phyloP scores from a whole-genome alignment of 2,888 invertebrate species.

The Tetragonula carbonaria region DNA sequence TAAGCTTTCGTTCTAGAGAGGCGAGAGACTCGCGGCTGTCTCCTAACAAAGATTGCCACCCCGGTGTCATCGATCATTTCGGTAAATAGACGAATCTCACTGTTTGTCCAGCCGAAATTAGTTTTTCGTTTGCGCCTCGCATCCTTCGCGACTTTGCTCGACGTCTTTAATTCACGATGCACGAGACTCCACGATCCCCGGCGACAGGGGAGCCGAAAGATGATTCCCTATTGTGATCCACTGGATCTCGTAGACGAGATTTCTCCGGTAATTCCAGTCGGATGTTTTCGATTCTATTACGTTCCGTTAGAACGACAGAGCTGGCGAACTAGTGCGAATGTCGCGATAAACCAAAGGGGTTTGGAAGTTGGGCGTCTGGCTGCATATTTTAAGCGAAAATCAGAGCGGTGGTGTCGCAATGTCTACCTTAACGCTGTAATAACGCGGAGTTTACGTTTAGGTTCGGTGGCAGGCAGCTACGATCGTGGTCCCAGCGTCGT shows the following conservation, averaged over 20 bases:
- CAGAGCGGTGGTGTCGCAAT: constrained; percentile 38
- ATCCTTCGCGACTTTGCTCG: not conserved
- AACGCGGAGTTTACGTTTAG: constrained; percentile 52
- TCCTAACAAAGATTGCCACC: constrained; percentile 54
- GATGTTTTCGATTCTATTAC: not conserved
- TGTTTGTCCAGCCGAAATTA: constrained; percentile 71
- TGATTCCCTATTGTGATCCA: constrained; percentile 5
- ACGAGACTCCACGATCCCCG: not conserved
- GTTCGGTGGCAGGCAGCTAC: constrained; percentile 43
- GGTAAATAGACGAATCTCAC: constrained; percentile 63
- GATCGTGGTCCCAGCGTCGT: constrained; percentile 52
- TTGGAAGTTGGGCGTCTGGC: constrained; percentile 31
- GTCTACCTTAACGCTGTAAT: constrained; percentile 43
- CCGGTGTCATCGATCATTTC: constrained; percentile 67
- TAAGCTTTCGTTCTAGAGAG: constrained; percentile 64
- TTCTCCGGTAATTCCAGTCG: constrained; percentile 20
- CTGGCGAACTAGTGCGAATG: not conserved
- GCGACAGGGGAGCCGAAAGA: not conserved
- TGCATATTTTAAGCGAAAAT: constrained; percentile 49
- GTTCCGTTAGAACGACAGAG: constrained; percentile 3
- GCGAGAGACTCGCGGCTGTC: constrained; percentile 26
- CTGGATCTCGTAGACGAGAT: not conserved
- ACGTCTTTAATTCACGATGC: constrained; percentile 39
- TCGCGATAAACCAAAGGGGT: constrained; percentile 27
- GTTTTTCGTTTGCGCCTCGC: constrained; percentile 41